Percentiles rank a stretch among this genome's conserved stretches.
Conservation (phyloP, 2,797 vertebrate genomes). For the Forpus xanthops region DNA sequence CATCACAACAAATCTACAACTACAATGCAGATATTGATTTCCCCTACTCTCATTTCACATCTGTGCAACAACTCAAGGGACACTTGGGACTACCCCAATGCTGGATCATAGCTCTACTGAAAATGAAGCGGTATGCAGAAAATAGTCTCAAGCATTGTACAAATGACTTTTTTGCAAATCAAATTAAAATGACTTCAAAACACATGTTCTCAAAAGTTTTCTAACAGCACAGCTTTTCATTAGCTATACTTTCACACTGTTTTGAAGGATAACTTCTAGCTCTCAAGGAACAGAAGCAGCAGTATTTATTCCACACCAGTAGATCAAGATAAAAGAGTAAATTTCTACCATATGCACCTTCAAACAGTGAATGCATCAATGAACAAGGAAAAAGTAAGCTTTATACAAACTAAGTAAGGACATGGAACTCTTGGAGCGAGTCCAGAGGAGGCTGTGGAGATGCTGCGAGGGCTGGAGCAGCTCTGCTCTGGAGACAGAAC, state of each 20-base stretch:
- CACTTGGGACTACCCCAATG: background rate
- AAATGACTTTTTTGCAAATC: background rate
- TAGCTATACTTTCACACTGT: background rate
- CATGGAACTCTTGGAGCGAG: background rate
- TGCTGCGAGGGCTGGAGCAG: background rate
- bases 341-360: background rate
- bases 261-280: background rate
- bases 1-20: background rate
- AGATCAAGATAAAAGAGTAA: background rate
- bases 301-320: background rate
- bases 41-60: background rate
- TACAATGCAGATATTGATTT: background rate
- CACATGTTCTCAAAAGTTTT: background rate
- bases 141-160: background rate
- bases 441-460: background rate
- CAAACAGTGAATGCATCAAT: background rate
- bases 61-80: background rate
- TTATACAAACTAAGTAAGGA: background rate
- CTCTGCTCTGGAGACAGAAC: background rate
- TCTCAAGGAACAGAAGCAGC: background rate
- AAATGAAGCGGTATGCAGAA: background rate
- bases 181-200: background rate
- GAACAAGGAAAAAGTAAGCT: background rate
- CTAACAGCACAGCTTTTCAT: background rate
- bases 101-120: background rate